A percentile compares a stretch with the other conserved stretches of the same genome.
phyloP scores from a whole-genome alignment of 1,140 invertebrate species.

The Pentalonia nigronervosa region DNA sequence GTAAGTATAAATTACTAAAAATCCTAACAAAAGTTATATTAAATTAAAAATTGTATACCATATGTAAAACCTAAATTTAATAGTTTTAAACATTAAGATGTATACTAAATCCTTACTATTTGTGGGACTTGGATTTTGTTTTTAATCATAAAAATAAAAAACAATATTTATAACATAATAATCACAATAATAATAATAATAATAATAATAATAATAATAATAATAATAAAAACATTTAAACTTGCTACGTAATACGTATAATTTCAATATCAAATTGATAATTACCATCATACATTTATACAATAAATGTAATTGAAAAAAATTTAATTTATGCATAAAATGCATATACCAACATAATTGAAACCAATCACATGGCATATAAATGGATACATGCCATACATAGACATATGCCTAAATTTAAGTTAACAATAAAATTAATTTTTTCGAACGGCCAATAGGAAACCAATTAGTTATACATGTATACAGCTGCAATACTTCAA shows the following conservation, averaged over 20 bases:
- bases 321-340: background rate
- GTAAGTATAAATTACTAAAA: background rate
- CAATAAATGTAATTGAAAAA: background rate
- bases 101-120: background rate
- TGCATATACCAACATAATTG: background rate
- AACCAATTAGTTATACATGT: background rate
- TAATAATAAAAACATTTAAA: slow-evolving; percentile 32
- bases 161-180: background rate
- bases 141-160: background rate
- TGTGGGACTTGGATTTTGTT: background rate
- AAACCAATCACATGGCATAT: background rate
- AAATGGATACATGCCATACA: background rate
- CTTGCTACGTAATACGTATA: slow-evolving; percentile 20
- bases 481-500: slow-evolving; percentile 2
- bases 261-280: slow-evolving; percentile 8
- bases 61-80: slow-evolving; percentile 12
- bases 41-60: background rate
- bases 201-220: background rate
- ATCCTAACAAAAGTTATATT: background rate
- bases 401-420: background rate
- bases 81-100: background rate
- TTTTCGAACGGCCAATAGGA: background rate
- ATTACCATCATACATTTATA: background rate
- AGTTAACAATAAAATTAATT: background rate
- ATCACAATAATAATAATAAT: background rate